Evolutionary conservation across 2,888 invertebrate species (phyloP).

Genomic region (Aphodius granarius): DNA sequence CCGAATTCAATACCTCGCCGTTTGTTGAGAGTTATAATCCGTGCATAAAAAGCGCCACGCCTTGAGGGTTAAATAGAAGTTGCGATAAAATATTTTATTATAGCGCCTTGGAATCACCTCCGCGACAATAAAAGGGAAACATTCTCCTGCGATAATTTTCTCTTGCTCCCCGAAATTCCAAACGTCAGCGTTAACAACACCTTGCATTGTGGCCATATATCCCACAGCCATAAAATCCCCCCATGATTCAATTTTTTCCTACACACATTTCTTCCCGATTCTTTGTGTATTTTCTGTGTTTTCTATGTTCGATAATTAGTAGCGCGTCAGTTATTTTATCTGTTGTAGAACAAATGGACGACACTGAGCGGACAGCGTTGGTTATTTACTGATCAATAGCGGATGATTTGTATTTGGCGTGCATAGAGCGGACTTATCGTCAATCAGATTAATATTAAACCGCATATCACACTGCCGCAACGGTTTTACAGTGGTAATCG

Average conservation of each 20-base stretch:
- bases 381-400: constrained; percentile 21
- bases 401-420: constrained; percentile 24
- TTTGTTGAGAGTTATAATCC: constrained; percentile 22
- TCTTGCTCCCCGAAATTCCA: not conserved
- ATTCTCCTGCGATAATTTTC: not conserved
- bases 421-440: constrained; percentile 22
- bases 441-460: constrained; percentile 45
- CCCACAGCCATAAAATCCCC: not conserved
- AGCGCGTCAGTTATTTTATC: not conserved
- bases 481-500: constrained; percentile 48
- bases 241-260: not conserved
- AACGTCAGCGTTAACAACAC: not conserved
- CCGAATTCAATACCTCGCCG: not conserved
- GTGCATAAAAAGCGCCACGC: constrained; percentile 23
- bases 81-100: constrained; percentile 38
- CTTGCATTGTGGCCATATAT: not conserved
- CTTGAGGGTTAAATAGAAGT: constrained; percentile 32
- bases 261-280: not conserved
- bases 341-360: not conserved
- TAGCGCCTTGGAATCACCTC: constrained; percentile 33
- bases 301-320: not conserved
- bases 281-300: too few relatives aligned
- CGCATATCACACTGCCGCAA: constrained; percentile 40
- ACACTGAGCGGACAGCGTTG: not conserved
- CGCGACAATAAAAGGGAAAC: constrained; percentile 32